Conservation (phyloP, 1,140 invertebrate genomes). For the Drosophila simulans region DNA sequence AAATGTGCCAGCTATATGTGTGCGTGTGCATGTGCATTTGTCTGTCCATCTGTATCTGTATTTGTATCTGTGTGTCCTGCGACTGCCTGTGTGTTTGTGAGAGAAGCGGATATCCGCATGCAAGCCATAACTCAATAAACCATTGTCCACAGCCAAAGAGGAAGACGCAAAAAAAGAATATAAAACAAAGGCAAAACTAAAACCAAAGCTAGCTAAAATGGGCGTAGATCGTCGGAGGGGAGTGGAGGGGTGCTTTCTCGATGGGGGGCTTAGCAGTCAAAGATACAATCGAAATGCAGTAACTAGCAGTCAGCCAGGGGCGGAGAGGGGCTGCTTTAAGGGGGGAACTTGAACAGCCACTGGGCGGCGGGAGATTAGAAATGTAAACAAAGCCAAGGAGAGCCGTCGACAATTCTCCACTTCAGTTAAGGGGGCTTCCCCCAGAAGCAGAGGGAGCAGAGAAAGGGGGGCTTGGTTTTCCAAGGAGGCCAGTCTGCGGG, state of each 20-base stretch:
- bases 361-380: slow-evolving; percentile 66
- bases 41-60: slow-evolving; percentile 5
- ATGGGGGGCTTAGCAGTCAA: slow-evolving; percentile 55
- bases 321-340: neutral
- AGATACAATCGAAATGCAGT: slow-evolving; percentile 82
- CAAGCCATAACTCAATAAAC: slow-evolving; percentile 82
- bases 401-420: slow-evolving; percentile 30
- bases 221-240: neutral
- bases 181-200: slow-evolving; percentile 72
- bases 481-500: slow-evolving; percentile 24
- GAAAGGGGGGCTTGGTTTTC: neutral
- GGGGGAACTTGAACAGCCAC: slow-evolving; percentile 5
- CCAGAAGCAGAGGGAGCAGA: neutral
- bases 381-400: slow-evolving; percentile 75
- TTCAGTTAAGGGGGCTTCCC: slow-evolving; percentile 1
- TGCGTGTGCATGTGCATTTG: slow-evolving; percentile 14
- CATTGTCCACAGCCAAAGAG: slow-evolving; percentile 71
- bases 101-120: slow-evolving; percentile 77
- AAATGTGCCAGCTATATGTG: slow-evolving; percentile 34
- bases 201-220: slow-evolving; percentile 42
- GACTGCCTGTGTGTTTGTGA: slow-evolving; percentile 25
- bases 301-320: slow-evolving; percentile 51
- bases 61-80: slow-evolving; percentile 21
- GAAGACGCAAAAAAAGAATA: slow-evolving; percentile 47
- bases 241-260: neutral